Evolutionary conservation across 92 coral and sea anemone genomes (phyloP), one percentile per base, ranked within the genome.

Genomic region (Porites lobata): DNA sequence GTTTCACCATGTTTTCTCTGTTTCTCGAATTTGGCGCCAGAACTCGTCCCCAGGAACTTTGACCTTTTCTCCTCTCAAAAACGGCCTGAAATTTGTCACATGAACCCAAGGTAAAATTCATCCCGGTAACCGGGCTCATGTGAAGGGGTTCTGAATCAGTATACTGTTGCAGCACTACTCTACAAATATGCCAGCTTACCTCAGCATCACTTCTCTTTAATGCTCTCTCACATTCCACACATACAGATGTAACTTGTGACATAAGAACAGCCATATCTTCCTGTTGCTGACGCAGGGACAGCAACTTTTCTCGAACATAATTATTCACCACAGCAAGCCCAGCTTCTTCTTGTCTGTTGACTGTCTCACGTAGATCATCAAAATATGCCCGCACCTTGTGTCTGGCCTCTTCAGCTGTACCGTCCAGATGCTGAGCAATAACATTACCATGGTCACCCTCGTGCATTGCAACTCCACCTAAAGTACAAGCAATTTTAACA

Each of bases 231-330:
- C 99, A 98, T 82, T 98, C 98, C 1, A 88, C 24, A 77, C 99
- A 98, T 15, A 98, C 99, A 22, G 98, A 94, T 21, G 93, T 93
- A 7, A 96, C 96, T 87, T 96, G 98, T 1, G 99, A 92, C 62
- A 96, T 90, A 53, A 98, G 79, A n/a, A 94, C 98, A 75, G 98
- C 98, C 98, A 98, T 98, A 71, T 98, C 99, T 86, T 98, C 99
- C 82, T 98, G 99, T 61, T 96, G 98, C 78, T 98, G 99, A 24
- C 99, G 90, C 58, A 98, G 91, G n/a, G 98, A 91, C 75, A 96
- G 88, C 32, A 98, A 93, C 88, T 92, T 93, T 83, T 98, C 99
- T 50, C 98, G 87, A n/a, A 98, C 98, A 89, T 94, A 91, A 65
- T 94, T 98, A 76, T 95, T 95, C 6, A 98, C 99, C 51, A 98